phyloP scores from a whole-genome alignment of 2,113 vertebrate species.

The Epinephelus moara region DNA sequence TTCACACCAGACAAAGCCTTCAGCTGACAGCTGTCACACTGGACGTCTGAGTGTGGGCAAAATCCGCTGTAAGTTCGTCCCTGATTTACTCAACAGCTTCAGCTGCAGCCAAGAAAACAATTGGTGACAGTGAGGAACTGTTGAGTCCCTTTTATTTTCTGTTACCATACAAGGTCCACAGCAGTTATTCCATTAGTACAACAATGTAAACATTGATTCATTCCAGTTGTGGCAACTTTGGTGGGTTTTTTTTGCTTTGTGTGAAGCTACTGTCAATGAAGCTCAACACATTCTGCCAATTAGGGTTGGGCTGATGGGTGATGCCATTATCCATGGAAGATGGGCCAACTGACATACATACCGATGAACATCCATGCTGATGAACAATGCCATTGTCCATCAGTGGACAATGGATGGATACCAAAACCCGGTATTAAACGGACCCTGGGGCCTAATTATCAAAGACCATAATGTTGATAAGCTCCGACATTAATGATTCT shows the following conservation, averaged over 20 bases:
- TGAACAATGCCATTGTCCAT: too few relatives aligned
- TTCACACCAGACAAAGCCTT: constrained; percentile 38
- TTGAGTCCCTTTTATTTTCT: background rate
- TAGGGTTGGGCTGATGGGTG: too few relatives aligned
- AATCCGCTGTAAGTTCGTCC: constrained; percentile 23
- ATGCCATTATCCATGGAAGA: too few relatives aligned
- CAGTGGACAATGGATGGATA: too few relatives aligned
- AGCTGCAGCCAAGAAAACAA: background rate
- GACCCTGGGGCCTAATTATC: too few relatives aligned
- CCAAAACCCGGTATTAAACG: too few relatives aligned
- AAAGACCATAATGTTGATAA: too few relatives aligned
- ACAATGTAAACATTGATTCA: background rate
- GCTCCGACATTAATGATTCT: too few relatives aligned
- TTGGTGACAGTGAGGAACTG: background rate
- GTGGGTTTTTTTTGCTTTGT: too few relatives aligned
- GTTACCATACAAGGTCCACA: background rate
- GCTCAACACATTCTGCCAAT: background rate
- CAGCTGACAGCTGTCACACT: constrained; percentile 48
- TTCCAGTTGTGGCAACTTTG: too few relatives aligned
- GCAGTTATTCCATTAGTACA: background rate
- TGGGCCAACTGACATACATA: too few relatives aligned
- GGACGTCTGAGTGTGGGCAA: constrained; percentile 1
- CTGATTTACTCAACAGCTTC: constrained; percentile 1
- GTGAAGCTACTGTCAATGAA: background rate
- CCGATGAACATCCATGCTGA: too few relatives aligned